Percentiles rank a stretch among this genome's conserved stretches.
These are phyloP conservation scores for Lottia gigantea DNA, from an alignment of 2,888 invertebrate genomes.

Conservation along the genomic window DNA sequence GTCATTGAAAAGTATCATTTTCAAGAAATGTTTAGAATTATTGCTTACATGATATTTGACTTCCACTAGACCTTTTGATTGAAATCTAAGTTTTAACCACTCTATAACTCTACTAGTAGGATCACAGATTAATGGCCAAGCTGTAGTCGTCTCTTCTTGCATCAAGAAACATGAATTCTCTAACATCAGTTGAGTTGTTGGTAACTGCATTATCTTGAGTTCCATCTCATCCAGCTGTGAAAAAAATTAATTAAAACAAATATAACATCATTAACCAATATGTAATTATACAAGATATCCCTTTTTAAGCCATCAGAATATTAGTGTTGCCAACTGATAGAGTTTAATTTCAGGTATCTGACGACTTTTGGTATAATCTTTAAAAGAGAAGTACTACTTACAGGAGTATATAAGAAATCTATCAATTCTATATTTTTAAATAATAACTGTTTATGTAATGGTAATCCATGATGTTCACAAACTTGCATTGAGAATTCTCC, in stretches of 20 bases:
- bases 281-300: too few relatives aligned
- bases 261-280: too few relatives aligned
- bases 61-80: conserved; percentile 53
- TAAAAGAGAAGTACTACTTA: conserved; percentile 33
- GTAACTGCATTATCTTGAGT: conserved; percentile 58
- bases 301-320: too few relatives aligned
- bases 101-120: conserved; percentile 61
- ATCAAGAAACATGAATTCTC: conserved; percentile 67
- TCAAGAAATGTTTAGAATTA: neutral
- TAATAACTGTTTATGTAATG: conserved; percentile 54
- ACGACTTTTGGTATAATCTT: too few relatives aligned
- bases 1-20: too few relatives aligned
- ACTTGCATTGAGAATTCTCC: conserved; percentile 66
- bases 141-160: conserved; percentile 61
- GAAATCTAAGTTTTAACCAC: conserved; percentile 58
- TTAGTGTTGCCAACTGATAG: too few relatives aligned
- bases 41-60: conserved; percentile 63
- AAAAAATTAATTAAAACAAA: too few relatives aligned
- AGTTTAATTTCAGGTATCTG: too few relatives aligned
- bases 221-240: conserved; percentile 58
- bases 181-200: conserved; percentile 61
- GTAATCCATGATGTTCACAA: conserved; percentile 64
- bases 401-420: conserved; percentile 62
- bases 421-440: conserved; percentile 61
- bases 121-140: conserved; percentile 68